These are phyloP conservation scores for Epizoanthus scotinus DNA, from an alignment of 92 coral and sea anemone genomes.

Conservation along the genomic window DNA sequence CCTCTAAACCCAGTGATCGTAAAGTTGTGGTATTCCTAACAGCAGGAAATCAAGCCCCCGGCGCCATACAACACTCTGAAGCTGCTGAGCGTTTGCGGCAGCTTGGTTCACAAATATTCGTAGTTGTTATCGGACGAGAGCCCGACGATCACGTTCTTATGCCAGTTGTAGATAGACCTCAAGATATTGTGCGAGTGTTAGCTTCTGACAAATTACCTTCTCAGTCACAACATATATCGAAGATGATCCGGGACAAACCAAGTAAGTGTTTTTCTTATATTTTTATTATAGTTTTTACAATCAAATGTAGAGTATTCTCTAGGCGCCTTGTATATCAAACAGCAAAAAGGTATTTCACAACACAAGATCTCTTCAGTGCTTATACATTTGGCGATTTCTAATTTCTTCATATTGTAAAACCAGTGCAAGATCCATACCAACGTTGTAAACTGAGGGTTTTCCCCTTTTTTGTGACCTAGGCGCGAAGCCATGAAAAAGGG, in stretches of 20 bases:
- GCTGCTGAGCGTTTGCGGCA: not conserved
- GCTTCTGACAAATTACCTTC: conserved; percentile 3
- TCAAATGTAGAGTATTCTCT: no score
- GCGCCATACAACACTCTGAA: not conserved
- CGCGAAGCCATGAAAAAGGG: no score
- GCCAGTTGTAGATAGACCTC: conserved; percentile 9
- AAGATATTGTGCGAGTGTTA: conserved; percentile 4
- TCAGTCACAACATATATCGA: not conserved
- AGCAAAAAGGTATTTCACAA: no score
- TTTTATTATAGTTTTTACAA: no score
- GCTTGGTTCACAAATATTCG: conserved; percentile 15
- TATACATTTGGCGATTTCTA: no score
- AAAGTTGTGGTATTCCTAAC: conserved; percentile 4
- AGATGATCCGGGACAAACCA: conserved; percentile 1
- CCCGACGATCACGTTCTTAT: conserved; percentile 1
- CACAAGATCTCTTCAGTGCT: no score
- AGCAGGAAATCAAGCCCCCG: conserved; percentile 1
- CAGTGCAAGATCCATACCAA: no score
- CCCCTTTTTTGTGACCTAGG: no score
- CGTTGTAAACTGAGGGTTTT: no score
- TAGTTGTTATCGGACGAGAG: not conserved
- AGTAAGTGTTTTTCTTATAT: no score
- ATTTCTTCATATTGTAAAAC: no score
- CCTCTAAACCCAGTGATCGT: conserved; percentile 5
- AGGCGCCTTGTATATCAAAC: no score